phyloP scores from a whole-genome alignment of 2,888 invertebrate genomes.

The Phytoseiulus persimilis region DNA sequence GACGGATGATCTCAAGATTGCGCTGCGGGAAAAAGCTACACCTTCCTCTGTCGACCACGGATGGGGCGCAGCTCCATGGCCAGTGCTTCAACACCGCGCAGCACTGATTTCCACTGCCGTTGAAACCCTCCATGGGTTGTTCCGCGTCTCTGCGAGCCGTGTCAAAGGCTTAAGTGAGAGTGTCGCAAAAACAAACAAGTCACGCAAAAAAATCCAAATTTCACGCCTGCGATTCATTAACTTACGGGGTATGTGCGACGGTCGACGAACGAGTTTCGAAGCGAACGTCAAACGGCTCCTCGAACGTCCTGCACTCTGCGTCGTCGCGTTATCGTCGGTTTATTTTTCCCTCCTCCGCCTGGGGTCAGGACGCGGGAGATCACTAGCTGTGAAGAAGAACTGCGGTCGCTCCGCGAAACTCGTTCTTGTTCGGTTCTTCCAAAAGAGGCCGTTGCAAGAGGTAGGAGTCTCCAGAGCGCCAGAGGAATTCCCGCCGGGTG shows the following conservation, averaged over 20 bases:
- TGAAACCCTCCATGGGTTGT: neutral
- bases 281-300: neutral
- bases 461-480: neutral
- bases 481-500: neutral
- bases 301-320: too few relatives aligned
- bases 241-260: neutral
- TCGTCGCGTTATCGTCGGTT: neutral
- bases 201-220: neutral
- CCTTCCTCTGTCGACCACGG: too few relatives aligned
- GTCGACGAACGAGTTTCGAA: neutral
- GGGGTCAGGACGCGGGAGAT: neutral
- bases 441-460: too few relatives aligned
- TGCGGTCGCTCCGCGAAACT: too few relatives aligned
- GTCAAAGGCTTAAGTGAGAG: neutral
- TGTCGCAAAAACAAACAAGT: neutral
- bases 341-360: neutral
- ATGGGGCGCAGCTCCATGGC: too few relatives aligned
- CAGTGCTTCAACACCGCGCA: too few relatives aligned
- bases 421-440: too few relatives aligned
- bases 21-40: too few relatives aligned
- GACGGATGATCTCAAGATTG: too few relatives aligned
- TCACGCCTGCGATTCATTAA: neutral
- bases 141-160: neutral
- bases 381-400: too few relatives aligned
- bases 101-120: neutral